A percentile compares a stretch with the other conserved stretches of the same genome.
Evolutionary conservation across 2,113 vertebrate species (phyloP).

Genomic region (Semicossyphus pulcher): DNA sequence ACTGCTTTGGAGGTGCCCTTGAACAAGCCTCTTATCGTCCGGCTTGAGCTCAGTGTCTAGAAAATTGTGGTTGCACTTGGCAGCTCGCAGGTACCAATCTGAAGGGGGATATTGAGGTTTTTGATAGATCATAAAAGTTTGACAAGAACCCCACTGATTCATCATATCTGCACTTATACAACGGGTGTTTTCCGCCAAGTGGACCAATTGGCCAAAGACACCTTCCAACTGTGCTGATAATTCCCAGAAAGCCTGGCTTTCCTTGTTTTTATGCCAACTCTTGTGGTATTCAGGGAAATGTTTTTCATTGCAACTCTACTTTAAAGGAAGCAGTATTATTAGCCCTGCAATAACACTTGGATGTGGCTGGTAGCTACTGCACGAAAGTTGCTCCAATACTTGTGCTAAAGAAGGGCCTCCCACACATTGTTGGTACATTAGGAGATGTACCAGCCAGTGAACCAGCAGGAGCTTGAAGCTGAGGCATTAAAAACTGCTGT

Average conservation of each 20-base stretch:
- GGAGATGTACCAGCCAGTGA: slow-evolving; percentile 36
- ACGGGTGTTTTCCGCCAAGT: slow-evolving; percentile 17
- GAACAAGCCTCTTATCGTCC: slow-evolving; percentile 14
- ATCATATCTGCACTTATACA: slow-evolving; percentile 25
- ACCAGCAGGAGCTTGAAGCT: slow-evolving; percentile 52
- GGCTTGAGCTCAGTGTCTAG: neutral
- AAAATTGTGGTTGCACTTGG: slow-evolving; percentile 13
- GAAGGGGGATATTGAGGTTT: no score
- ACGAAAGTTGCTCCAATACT: slow-evolving; percentile 18
- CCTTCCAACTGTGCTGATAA: slow-evolving; percentile 38
- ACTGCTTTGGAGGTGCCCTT: slow-evolving; percentile 22
- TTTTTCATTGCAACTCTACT: neutral
- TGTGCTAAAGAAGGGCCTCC: slow-evolving; percentile 41
- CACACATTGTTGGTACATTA: slow-evolving; percentile 17
- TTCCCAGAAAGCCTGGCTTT: slow-evolving; percentile 20
- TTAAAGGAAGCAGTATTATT: neutral
- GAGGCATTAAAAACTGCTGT: slow-evolving; percentile 63
- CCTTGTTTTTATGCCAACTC: slow-evolving; percentile 27
- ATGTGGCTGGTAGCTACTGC: neutral
- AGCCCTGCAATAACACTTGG: neutral
- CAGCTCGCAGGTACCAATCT: neutral
- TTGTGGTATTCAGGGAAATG: slow-evolving; percentile 1
- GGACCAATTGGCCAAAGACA: slow-evolving; percentile 13
- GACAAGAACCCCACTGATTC: neutral
- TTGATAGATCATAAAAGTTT: no score